These are phyloP conservation scores for Caenorhabditis remanei DNA, from an alignment of 1,140 invertebrate species.

Conservation along the genomic window DNA sequence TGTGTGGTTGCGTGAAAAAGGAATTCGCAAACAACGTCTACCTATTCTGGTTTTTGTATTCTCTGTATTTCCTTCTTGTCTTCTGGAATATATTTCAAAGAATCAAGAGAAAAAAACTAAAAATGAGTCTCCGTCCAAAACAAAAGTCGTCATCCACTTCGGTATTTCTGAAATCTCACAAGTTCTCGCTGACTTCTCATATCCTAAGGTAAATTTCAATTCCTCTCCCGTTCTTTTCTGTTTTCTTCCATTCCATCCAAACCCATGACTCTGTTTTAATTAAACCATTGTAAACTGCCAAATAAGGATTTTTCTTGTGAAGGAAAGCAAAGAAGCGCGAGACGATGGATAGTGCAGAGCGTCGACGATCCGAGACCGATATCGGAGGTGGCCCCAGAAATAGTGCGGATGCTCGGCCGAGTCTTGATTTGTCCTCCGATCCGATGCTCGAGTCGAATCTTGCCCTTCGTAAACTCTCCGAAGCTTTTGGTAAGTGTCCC, in stretches of 20 bases:
- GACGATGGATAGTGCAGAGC: slow-evolving; percentile 49
- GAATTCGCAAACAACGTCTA: background rate
- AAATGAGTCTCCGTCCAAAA: slow-evolving; percentile 48
- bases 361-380: slow-evolving; percentile 54
- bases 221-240: background rate
- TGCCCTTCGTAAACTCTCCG: slow-evolving; percentile 64
- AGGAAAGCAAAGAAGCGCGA: slow-evolving; percentile 49
- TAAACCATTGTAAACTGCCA: slow-evolving; percentile 47
- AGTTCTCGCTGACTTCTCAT: slow-evolving; percentile 42
- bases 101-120: no score
- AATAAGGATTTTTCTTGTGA: slow-evolving; percentile 17
- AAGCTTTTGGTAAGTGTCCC: slow-evolving; percentile 63
- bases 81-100: background rate
- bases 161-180: slow-evolving; percentile 48
- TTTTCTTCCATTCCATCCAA: background rate
- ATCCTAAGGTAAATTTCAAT: slow-evolving; percentile 15
- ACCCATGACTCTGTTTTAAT: slow-evolving; percentile 18
- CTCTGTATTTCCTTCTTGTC: background rate
- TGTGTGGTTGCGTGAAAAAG: background rate
- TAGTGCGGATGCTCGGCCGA: slow-evolving; percentile 45
- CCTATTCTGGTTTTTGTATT: background rate
- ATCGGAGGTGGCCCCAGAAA: slow-evolving; percentile 40
- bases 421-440: slow-evolving; percentile 60
- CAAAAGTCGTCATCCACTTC: slow-evolving; percentile 38
- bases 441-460: slow-evolving; percentile 64